These are phyloP conservation scores for Ctenopoma kingsleyae DNA, from an alignment of 2,797 vertebrate species.

Conservation along the genomic window DNA sequence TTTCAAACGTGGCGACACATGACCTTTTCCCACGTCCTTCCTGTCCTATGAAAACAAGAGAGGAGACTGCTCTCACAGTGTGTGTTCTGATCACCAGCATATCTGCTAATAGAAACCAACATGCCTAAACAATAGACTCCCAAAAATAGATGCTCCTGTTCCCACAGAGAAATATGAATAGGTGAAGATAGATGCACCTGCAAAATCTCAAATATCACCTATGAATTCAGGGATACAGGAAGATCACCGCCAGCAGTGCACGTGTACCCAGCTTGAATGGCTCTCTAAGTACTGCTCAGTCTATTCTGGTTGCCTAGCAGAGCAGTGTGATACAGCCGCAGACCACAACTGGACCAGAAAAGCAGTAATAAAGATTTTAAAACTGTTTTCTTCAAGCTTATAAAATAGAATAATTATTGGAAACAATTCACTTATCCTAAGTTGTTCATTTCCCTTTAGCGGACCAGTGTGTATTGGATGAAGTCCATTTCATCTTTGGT, in stretches of 20 bases:
- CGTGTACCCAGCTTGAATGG: not conserved
- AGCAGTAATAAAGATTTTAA: too few relatives aligned
- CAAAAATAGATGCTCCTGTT: not conserved
- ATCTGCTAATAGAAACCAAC: not conserved
- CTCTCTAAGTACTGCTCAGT: too few relatives aligned
- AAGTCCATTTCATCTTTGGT: constrained; percentile 2
- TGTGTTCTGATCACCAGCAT: not conserved
- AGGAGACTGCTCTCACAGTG: not conserved
- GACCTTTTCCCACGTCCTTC: not conserved
- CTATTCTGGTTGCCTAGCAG: too few relatives aligned
- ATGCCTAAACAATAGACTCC: not conserved
- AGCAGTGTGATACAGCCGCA: constrained; percentile 19
- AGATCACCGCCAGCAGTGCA: constrained; percentile 19
- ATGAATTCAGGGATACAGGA: not conserved
- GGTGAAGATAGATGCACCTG: not conserved
- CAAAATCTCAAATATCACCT: not conserved
- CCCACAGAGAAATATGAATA: not conserved
- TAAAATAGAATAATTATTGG: too few relatives aligned
- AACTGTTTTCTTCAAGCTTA: too few relatives aligned
- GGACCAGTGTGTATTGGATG: not conserved
- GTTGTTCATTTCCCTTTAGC: not conserved
- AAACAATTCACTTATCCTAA: too few relatives aligned
- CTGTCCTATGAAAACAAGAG: not conserved
- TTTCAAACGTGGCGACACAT: not conserved
- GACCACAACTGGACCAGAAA: constrained; percentile 7